These are phyloP conservation scores for Apomyelois bistriatella DNA, from an alignment of 2,888 invertebrate genomes.

Conservation along the genomic window DNA sequence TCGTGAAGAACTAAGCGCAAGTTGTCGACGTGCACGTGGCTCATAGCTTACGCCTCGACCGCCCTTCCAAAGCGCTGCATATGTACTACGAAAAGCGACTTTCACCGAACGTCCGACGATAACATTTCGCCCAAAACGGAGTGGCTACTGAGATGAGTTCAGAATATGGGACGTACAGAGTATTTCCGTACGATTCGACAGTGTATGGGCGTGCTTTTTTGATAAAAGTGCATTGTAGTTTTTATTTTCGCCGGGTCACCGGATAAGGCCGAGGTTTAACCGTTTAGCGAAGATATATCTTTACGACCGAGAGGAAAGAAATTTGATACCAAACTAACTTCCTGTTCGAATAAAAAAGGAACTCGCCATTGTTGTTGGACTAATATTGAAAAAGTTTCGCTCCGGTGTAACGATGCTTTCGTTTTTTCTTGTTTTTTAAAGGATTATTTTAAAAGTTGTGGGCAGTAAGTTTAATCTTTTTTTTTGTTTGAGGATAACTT, in stretches of 20 bases:
- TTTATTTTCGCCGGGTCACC: constrained; percentile 30
- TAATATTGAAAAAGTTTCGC: constrained; percentile 70
- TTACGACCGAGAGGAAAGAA: constrained; percentile 43
- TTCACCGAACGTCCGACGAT: constrained; percentile 57
- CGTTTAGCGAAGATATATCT: constrained; percentile 36
- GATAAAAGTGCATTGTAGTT: constrained; percentile 63
- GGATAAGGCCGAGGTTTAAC: constrained; percentile 19
- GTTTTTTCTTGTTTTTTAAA: constrained; percentile 58
- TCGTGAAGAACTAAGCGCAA: constrained; percentile 78
- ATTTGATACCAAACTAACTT: constrained; percentile 56
- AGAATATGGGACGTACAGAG: constrained; percentile 71
- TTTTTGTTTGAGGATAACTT: constrained; percentile 49
- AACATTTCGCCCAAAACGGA: constrained; percentile 56
- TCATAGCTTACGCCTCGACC: constrained; percentile 73
- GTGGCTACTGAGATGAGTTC: constrained; percentile 55
- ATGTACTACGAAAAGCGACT: constrained; percentile 66
- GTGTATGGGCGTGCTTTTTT: constrained; percentile 51
- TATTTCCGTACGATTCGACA: constrained; percentile 69
- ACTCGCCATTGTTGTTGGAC: constrained; percentile 55
- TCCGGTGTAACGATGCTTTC: constrained; percentile 42
- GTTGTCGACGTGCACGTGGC: constrained; percentile 76
- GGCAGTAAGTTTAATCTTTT: constrained; percentile 47
- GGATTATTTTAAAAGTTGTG: constrained; percentile 58
- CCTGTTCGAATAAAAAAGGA: constrained; percentile 45
- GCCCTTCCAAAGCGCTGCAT: constrained; percentile 68